These are phyloP conservation scores for Drosophila pseudotalamancana DNA, from an alignment of 2,888 invertebrate species.

Conservation along the genomic window DNA sequence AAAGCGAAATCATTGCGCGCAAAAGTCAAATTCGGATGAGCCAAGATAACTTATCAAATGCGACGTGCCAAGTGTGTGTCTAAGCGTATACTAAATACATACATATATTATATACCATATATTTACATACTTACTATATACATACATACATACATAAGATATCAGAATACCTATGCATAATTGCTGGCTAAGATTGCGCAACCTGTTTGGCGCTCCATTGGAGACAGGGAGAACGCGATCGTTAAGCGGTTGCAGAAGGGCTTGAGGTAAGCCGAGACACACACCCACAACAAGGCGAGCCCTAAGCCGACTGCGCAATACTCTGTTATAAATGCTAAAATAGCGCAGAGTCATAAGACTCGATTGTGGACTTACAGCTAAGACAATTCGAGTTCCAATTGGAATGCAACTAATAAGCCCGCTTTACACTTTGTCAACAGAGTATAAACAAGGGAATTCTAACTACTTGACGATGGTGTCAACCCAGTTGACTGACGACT, in stretches of 20 bases:
- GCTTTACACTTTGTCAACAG: background rate
- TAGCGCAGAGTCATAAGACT: no score
- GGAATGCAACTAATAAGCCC: background rate
- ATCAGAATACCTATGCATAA: conserved; percentile 14
- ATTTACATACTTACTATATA: no score
- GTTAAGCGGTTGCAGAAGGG: conserved; percentile 16
- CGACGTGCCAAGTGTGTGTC: conserved; percentile 14
- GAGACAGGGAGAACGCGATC: conserved; percentile 23
- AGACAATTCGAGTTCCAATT: background rate
- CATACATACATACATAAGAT: conserved; percentile 10
- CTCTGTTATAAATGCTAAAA: background rate
- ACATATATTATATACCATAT: background rate
- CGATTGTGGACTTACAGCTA: no score
- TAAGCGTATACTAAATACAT: background rate
- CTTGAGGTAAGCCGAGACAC: conserved; percentile 16
- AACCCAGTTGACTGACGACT: conserved; percentile 9
- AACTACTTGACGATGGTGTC: conserved; percentile 22
- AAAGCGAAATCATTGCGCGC: conserved; percentile 27
- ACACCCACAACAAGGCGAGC: background rate
- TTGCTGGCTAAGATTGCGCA: conserved; percentile 21
- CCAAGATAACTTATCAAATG: conserved; percentile 45
- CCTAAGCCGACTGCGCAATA: background rate
- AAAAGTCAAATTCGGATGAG: conserved; percentile 36
- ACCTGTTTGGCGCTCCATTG: conserved; percentile 34
- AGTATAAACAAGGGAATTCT: conserved; percentile 30